A percentile compares a stretch with the other conserved stretches of the same genome.
Evolutionary conservation across 2,113 vertebrate species (phyloP).

Genomic region (Pampusana beccarii): DNA sequence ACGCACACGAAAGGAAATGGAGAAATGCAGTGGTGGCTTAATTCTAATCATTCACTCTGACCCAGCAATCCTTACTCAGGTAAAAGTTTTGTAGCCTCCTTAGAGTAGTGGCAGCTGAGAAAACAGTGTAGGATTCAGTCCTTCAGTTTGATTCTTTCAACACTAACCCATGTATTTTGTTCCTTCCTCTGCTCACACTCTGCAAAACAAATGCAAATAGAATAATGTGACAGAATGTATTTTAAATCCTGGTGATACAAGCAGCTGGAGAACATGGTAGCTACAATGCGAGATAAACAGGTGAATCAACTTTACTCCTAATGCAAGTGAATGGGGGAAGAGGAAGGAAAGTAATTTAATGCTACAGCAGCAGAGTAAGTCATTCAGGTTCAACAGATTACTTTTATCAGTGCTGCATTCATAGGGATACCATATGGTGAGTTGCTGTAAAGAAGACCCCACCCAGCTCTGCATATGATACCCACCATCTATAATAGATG

Average conservation of each 20-base stretch:
- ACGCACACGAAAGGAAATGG: not conserved
- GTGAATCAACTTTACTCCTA: constrained; percentile 77
- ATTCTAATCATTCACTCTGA: not conserved
- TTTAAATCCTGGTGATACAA: not conserved
- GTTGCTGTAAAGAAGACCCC: constrained; percentile 74
- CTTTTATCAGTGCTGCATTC: constrained; percentile 76
- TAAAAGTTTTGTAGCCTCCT: not conserved
- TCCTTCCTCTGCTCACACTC: not conserved
- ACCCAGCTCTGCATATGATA: constrained; percentile 75
- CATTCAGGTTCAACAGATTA: constrained; percentile 24
- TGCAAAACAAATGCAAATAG: not conserved
- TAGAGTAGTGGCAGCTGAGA: not conserved
- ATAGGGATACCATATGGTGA: constrained; percentile 82
- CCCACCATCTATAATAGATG: constrained; percentile 61
- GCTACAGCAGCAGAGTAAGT: not conserved
- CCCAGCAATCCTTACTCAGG: not conserved
- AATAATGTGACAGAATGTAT: not conserved
- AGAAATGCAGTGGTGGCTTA: not conserved
- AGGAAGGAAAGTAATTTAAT: constrained; percentile 21
- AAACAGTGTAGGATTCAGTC: not conserved
- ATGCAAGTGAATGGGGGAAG: constrained; percentile 28
- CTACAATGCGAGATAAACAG: constrained; percentile 63
- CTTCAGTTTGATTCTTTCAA: not conserved
- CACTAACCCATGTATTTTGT: not conserved
- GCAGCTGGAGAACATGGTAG: constrained; percentile 38